Conservation (phyloP, 2,888 invertebrate genomes). For the Melinaea marsaeus region DNA sequence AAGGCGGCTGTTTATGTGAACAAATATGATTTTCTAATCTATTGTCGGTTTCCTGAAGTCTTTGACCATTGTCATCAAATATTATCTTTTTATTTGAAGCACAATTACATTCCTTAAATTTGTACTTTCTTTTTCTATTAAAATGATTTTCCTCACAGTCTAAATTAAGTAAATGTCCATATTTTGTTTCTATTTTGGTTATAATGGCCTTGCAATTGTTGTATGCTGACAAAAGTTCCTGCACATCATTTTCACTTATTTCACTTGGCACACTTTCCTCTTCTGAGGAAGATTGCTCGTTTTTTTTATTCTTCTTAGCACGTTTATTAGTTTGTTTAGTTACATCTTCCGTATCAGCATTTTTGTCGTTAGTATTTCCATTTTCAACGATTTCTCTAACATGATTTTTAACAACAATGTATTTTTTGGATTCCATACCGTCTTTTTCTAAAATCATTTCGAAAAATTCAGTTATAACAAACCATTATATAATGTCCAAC, state of each 20-base stretch:
- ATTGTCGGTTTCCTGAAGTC: slow-evolving; percentile 38
- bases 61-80: slow-evolving; percentile 62
- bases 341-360: slow-evolving; percentile 15
- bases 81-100: slow-evolving; percentile 55
- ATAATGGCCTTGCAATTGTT: slow-evolving; percentile 58
- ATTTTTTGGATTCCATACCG: slow-evolving; percentile 41
- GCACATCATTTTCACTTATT: slow-evolving; percentile 48
- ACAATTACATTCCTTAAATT: slow-evolving; percentile 48
- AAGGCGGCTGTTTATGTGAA: slow-evolving; percentile 36
- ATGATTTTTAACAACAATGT: slow-evolving; percentile 51
- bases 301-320: slow-evolving; percentile 15
- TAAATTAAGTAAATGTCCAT: slow-evolving; percentile 59
- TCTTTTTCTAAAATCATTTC: slow-evolving; percentile 36
- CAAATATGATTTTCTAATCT: slow-evolving; percentile 51
- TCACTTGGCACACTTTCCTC: slow-evolving; percentile 39
- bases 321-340: slow-evolving; percentile 20
- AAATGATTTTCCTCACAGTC: slow-evolving; percentile 27
- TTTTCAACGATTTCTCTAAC: slow-evolving; percentile 41
- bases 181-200: slow-evolving; percentile 59
- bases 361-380: background rate
- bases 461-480: slow-evolving; percentile 32
- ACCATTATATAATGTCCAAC: background rate
- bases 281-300: slow-evolving; percentile 9
- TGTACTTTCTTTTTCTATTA: slow-evolving; percentile 22
- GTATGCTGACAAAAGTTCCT: slow-evolving; percentile 42